These are phyloP conservation scores for Gorsachius magnificus DNA, from an alignment of 2,797 vertebrate genomes.

Conservation along the genomic window DNA sequence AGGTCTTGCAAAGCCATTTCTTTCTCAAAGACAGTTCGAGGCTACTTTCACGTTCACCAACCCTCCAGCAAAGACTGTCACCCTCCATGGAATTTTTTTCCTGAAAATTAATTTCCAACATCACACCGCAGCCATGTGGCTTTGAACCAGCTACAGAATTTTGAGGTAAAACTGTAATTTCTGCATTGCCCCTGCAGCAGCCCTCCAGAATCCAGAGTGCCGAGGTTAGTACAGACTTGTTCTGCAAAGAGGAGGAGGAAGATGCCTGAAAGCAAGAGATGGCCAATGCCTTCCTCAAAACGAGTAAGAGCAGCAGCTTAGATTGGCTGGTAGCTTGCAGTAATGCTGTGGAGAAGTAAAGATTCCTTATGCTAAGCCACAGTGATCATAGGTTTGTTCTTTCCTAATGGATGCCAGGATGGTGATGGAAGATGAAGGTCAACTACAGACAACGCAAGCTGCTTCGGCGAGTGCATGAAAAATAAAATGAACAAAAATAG, in stretches of 20 bases:
- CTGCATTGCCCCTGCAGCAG: not conserved
- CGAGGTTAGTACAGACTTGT: fast-evolving
- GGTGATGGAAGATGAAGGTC: not conserved
- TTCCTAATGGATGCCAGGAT: not conserved
- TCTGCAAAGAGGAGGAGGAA: not conserved
- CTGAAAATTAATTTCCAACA: not conserved
- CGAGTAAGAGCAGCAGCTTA: fast-evolving
- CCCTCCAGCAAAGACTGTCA: not conserved
- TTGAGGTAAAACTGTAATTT: not conserved
- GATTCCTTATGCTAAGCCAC: too few relatives aligned
- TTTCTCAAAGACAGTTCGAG: not conserved
- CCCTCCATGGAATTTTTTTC: not conserved
- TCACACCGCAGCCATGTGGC: not conserved
- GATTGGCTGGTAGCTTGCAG: not conserved
- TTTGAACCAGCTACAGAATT: not conserved
- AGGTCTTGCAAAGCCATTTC: not conserved
- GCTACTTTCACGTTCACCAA: not conserved
- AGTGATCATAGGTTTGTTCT: fast-evolving
- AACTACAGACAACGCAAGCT: not conserved
- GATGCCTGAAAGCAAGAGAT: not conserved
- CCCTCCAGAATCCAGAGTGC: not conserved
- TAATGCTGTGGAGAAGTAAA: fast-evolving
- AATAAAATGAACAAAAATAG: fast-evolving
- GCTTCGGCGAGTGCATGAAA: not conserved
- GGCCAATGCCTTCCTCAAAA: not conserved